These are phyloP conservation scores for Lynx canadensis DNA, from an alignment of 2,113 vertebrate species.

Conservation along the genomic window DNA sequence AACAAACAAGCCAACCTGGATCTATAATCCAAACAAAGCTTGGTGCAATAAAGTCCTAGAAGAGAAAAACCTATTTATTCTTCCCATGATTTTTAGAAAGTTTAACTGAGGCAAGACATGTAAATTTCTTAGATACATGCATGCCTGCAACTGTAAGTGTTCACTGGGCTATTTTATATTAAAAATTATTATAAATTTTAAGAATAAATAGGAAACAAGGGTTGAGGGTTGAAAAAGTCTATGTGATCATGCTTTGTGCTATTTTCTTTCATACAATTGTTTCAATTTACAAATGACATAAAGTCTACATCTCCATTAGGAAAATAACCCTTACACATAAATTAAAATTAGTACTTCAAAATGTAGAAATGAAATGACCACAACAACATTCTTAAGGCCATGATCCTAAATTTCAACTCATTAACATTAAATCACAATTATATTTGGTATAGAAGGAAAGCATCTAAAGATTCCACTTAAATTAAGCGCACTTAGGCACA, in stretches of 20 bases:
- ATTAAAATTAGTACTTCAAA: constrained; percentile 25
- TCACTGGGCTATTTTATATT: background rate
- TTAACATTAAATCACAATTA: constrained; percentile 63
- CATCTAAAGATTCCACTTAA: background rate
- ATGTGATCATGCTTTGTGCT: background rate
- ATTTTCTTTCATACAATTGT: background rate
- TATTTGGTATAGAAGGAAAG: constrained; percentile 55
- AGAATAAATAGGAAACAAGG: background rate
- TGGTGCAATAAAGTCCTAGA: background rate
- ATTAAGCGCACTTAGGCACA: constrained; percentile 56
- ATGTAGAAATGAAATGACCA: background rate
- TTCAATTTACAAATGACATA: background rate
- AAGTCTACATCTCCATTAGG: background rate
- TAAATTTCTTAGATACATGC: background rate
- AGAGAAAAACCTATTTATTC: background rate
- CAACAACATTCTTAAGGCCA: background rate
- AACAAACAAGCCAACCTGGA: background rate
- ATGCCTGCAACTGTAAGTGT: background rate
- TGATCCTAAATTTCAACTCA: background rate
- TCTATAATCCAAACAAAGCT: background rate
- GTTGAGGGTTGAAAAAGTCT: background rate
- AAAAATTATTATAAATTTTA: background rate
- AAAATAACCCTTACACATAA: background rate
- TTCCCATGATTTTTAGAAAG: background rate
- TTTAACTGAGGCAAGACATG: background rate